A percentile compares a stretch with the other conserved stretches of the same genome.
Conservation (phyloP, 2,888 invertebrate species). For the Oscheius myriophilus region DNA sequence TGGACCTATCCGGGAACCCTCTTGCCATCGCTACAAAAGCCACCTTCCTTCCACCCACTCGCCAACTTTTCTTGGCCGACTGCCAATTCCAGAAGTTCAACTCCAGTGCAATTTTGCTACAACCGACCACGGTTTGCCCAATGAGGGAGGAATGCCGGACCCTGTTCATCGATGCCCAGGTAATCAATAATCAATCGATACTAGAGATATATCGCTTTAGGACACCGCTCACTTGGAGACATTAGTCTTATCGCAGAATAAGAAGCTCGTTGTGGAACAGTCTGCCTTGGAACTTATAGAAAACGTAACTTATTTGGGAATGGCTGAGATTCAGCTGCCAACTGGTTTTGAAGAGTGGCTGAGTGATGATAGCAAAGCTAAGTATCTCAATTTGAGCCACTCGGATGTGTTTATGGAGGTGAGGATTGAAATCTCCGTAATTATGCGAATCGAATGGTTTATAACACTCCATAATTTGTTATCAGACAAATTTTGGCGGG, state of each 20-base stretch:
- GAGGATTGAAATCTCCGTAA: neutral
- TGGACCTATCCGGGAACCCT: conserved; percentile 59
- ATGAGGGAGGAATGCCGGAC: conserved; percentile 24
- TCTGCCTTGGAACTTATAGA: conserved; percentile 43
- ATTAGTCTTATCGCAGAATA: conserved; percentile 56
- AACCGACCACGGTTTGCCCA: conserved; percentile 25
- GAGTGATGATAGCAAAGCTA: conserved; percentile 40
- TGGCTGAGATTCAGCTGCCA: conserved; percentile 42
- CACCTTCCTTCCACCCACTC: conserved; percentile 49
- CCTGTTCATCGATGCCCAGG: conserved; percentile 25
- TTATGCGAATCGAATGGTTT: no score
- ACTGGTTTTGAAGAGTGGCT: conserved; percentile 45
- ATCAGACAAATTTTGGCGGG: no score
- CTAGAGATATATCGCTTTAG: neutral
- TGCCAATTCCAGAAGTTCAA: conserved; percentile 53
- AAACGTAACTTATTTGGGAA: conserved; percentile 43
- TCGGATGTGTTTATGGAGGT: conserved; percentile 32
- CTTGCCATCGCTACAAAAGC: conserved; percentile 44
- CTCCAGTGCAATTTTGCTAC: conserved; percentile 49
- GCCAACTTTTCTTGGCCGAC: conserved; percentile 55
- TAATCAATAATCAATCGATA: neutral
- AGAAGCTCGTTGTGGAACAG: conserved; percentile 44
- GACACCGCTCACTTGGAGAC: conserved; percentile 38
- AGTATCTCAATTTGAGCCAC: conserved; percentile 52
- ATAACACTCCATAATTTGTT: no score